Percentiles rank a stretch among this genome's conserved stretches.
phyloP scores from a whole-genome alignment of 2,113 vertebrate genomes.

The Emydura subglobosa region DNA sequence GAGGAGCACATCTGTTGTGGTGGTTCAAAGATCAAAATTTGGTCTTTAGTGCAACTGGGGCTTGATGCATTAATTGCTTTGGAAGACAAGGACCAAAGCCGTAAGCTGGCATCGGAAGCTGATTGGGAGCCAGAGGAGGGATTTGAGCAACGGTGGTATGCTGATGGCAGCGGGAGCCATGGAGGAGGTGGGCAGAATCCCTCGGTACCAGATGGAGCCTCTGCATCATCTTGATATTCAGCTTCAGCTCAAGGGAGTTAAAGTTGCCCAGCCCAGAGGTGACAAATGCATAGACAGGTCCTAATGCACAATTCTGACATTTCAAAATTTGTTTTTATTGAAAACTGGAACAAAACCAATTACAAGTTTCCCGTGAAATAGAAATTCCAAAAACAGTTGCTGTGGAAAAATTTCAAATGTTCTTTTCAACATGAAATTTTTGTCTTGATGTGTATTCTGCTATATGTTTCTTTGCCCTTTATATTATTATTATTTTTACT shows the following conservation, averaged over 20 bases:
- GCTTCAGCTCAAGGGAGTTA: not conserved
- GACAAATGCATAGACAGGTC: not conserved
- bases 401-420: not conserved
- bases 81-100: not conserved
- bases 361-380: not conserved
- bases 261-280: not conserved
- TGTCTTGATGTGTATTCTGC: not conserved
- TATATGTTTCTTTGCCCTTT: not conserved
- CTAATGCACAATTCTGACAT: too few species aligned
- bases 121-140: not conserved
- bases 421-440: not conserved
- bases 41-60: not conserved
- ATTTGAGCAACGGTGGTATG: not conserved
- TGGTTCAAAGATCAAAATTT: not conserved
- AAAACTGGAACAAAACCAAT: not conserved
- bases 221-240: not conserved
- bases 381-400: not conserved
- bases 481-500: not conserved
- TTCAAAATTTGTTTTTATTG: too few species aligned
- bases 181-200: not conserved
- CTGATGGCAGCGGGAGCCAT: not conserved
- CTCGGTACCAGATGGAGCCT: not conserved
- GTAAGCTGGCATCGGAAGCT: not conserved
- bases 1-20: not conserved
- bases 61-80: not conserved